Base-by-base conservation (phyloP, 2,797 vertebrate genomes). In the Agapornis canus region DNA sequence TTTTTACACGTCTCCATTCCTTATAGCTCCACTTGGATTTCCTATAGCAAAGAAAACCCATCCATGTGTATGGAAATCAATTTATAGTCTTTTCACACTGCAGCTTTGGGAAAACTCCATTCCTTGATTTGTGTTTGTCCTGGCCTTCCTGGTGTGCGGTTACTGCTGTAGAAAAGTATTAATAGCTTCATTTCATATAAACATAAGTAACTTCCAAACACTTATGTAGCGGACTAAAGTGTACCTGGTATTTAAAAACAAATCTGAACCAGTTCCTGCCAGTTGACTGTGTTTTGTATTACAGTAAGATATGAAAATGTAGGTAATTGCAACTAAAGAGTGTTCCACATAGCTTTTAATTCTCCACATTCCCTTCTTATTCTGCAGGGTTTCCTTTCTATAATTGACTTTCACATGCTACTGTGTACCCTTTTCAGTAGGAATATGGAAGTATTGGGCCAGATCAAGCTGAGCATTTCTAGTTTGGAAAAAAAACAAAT, bases 1-100 rank as follows among this genome's bases (percentile, higher is more conserved):
- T 99, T 99, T 99, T 99, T 99, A 99, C 98, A 99, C 98, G 97
- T 99, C 98, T 99, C 98, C 99, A 99, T 99, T 99, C 99, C 99
- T 99, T 98, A 98, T 98, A 98, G 97, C 97, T 98, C 98, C 98
- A 98, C 98, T 98, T 97, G 97, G 98, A 98, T 98, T 98, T 98
- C 98, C 98, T 99, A 98, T 98, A 98, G 98, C 98, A 98, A 97
- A 98, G 98, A 99, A 98, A 98, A 92, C 97, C 98, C 97, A 96
- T 98, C 97, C 98, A 98, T 98, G 97, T 98, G 98, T 98, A 98
- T 98, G 98, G 97, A 98, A 97, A 97, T 97, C 97, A 98, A 96
- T 96, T 98, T 97, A 97, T 98, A 98, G 98, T 98, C 97, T 98
- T 98, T 98, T 98, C 98, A 98, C 98, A 98, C 97, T 98, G 98